Percentiles rank a stretch among this genome's conserved stretches.
These are phyloP conservation scores for Tipula helvola DNA, from an alignment of 2,888 invertebrate genomes.

Conservation along the genomic window DNA sequence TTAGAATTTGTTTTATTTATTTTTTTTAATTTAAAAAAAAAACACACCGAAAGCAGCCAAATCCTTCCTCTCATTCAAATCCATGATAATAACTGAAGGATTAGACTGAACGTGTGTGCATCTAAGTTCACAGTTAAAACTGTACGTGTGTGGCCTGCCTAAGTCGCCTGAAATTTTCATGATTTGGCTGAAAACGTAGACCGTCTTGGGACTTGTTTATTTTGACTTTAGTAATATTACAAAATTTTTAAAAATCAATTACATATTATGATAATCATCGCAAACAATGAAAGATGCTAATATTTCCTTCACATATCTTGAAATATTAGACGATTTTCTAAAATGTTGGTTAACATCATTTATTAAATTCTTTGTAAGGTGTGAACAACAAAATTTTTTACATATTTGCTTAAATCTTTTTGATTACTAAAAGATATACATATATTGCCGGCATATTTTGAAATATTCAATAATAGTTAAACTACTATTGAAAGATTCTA, in stretches of 20 bases:
- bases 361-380: neutral
- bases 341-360: too few relatives aligned
- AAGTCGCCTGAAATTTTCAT: neutral
- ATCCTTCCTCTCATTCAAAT: too few relatives aligned
- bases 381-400: neutral
- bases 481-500: neutral
- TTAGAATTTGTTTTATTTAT: too few relatives aligned
- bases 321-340: too few relatives aligned
- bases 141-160: too few relatives aligned
- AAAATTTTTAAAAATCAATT: neutral
- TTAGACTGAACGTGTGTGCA: too few relatives aligned
- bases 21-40: too few relatives aligned
- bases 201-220: too few relatives aligned
- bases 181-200: neutral
- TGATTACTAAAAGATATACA: neutral
- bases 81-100: too few relatives aligned
- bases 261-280: neutral
- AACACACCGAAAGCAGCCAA: too few relatives aligned
- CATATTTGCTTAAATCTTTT: neutral
- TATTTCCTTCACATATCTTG: neutral
- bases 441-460: neutral
- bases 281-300: neutral
- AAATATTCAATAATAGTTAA: neutral
- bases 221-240: neutral
- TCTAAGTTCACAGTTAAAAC: too few relatives aligned